Percentiles rank a stretch among this genome's conserved stretches.
Conservation (phyloP, 2,113 vertebrate species). For the Gavia stellata region DNA sequence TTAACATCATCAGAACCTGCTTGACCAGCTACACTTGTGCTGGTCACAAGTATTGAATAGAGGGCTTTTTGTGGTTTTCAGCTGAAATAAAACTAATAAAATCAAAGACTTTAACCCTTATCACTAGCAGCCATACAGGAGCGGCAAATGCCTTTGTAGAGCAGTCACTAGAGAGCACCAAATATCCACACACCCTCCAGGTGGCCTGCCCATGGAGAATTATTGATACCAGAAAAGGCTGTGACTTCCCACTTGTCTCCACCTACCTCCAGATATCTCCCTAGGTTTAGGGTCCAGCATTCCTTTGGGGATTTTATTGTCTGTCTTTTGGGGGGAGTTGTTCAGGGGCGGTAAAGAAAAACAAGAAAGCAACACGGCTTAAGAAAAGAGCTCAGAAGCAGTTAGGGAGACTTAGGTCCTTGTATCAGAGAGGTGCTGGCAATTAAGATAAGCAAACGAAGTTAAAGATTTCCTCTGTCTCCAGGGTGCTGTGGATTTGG, state of each 20-base stretch:
- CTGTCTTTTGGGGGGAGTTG: background rate
- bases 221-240: background rate
- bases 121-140: background rate
- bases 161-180: slow-evolving; percentile 51
- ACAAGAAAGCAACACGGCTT: fast-evolving
- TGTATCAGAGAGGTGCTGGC: background rate
- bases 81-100: background rate
- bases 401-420: background rate
- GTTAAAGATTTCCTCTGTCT: background rate
- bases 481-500: background rate
- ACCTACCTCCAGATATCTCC: background rate
- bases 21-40: background rate
- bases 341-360: background rate
- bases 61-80: background rate
- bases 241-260: background rate
- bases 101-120: background rate
- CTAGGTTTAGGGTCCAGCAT: background rate
- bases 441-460: background rate
- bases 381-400: background rate
- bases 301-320: background rate
- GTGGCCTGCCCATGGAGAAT: background rate
- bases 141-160: background rate
- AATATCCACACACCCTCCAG: background rate
- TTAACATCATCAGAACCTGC: background rate
- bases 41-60: background rate